Evolutionary conservation across 2,888 invertebrate species (phyloP).

Genomic region (Teleiodes luculella): DNA sequence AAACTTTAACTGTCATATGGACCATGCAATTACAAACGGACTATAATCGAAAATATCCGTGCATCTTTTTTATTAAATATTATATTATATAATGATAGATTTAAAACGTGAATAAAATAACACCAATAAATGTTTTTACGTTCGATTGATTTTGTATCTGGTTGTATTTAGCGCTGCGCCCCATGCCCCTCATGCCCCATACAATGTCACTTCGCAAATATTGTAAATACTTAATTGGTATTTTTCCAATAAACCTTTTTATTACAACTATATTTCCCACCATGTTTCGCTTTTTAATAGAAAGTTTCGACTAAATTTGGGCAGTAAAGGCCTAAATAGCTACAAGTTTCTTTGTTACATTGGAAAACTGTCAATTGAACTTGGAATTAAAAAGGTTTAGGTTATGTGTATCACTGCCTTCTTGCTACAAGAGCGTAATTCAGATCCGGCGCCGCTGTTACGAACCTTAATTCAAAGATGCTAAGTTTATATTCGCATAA

Average conservation of each 20-base stretch:
- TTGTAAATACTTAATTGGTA: neutral
- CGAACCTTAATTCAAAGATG: slow-evolving; percentile 24
- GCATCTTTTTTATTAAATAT: slow-evolving; percentile 45
- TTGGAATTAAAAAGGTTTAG: neutral
- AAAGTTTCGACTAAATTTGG: neutral
- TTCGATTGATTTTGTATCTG: slow-evolving; percentile 33
- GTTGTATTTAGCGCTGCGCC: slow-evolving; percentile 15
- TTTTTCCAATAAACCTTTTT: neutral
- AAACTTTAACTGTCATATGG: neutral
- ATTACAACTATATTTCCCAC: neutral
- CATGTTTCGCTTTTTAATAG: neutral
- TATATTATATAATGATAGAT: slow-evolving; percentile 5
- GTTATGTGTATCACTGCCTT: slow-evolving; percentile 21
- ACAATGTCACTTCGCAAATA: slow-evolving; percentile 6
- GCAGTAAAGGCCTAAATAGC: neutral
- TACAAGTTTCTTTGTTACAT: neutral
- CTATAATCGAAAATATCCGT: slow-evolving; percentile 47
- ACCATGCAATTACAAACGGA: slow-evolving; percentile 9
- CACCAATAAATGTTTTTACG: slow-evolving; percentile 45
- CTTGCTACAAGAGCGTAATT: slow-evolving; percentile 23
- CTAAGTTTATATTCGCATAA: slow-evolving; percentile 27
- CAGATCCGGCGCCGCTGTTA: slow-evolving; percentile 22
- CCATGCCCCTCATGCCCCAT: neutral
- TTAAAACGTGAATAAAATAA: slow-evolving; percentile 32
- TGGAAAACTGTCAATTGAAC: slow-evolving; percentile 18